A percentile compares a stretch with the other conserved stretches of the same genome.
phyloP scores from a whole-genome alignment of 2,888 invertebrate genomes.

The Gasteruption jaculator region DNA sequence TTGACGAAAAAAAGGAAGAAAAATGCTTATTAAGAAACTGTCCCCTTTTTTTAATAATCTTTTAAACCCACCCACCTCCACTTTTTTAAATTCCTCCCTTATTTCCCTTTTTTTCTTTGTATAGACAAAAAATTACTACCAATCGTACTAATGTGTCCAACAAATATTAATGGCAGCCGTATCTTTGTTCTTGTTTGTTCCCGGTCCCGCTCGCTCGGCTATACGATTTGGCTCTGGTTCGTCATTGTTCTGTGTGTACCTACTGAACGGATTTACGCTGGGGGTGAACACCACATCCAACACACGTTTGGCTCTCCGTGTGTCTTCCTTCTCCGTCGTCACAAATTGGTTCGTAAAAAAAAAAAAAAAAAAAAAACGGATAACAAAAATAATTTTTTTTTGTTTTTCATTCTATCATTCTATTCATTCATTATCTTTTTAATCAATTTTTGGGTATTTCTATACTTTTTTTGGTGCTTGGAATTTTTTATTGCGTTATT shows the following conservation, averaged over 20 bases:
- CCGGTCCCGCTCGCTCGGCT: conserved; percentile 53
- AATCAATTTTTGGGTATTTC: conserved; percentile 7
- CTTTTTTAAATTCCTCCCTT: too few relatives aligned
- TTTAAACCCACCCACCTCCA: not conserved
- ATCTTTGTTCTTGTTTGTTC: conserved; percentile 54
- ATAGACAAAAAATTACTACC: too few relatives aligned
- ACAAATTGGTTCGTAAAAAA: conserved; percentile 52
- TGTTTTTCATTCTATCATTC: conserved; percentile 9
- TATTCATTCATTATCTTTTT: conserved; percentile 4
- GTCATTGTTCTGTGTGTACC: conserved; percentile 53
- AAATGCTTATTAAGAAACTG: too few relatives aligned
- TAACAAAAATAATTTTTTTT: conserved; percentile 27
- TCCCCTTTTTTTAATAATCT: conserved; percentile 17
- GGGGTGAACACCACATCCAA: conserved; percentile 53
- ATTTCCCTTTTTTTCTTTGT: conserved; percentile 36
- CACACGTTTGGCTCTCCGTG: conserved; percentile 51
- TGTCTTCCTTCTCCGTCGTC: conserved; percentile 48
- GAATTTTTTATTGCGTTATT: conserved; percentile 18
- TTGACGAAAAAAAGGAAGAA: conserved; percentile 11
- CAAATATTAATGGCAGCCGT: conserved; percentile 52
- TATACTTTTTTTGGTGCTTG: conserved; percentile 27
- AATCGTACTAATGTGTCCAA: conserved; percentile 50
- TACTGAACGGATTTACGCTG: conserved; percentile 51
- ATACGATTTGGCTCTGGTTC: conserved; percentile 52
- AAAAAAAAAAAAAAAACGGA: conserved; percentile 22